Conservation (phyloP, 2,797 vertebrate genomes). For the Thripadectes ignobilis region DNA sequence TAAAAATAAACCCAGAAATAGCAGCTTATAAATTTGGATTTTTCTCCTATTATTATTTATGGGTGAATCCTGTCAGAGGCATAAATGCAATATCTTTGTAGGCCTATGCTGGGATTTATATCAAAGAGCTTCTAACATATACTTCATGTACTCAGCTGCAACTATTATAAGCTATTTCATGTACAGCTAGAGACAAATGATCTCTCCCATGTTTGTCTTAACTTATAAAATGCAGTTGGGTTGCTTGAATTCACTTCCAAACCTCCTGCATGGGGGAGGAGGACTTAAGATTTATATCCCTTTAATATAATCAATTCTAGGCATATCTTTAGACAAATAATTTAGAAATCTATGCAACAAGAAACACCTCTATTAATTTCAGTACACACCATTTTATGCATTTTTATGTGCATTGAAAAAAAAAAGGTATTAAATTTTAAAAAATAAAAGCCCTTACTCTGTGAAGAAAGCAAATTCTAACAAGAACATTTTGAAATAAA, state of each 20-base stretch:
- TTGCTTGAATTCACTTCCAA: constrained; percentile 72
- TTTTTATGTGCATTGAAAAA: constrained; percentile 62
- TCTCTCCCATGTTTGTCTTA: constrained; percentile 75
- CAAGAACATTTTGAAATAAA: constrained; percentile 77
- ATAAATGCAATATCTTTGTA: constrained; percentile 74
- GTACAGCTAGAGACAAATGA: constrained; percentile 77
- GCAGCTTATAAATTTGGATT: constrained; percentile 76
- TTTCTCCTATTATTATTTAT: constrained; percentile 77
- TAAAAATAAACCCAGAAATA: constrained; percentile 78
- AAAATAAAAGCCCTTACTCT: constrained; percentile 46
- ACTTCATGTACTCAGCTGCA: constrained; percentile 77
- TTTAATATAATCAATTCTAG: constrained; percentile 76
- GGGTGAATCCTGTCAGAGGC: constrained; percentile 73
- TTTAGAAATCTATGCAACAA: constrained; percentile 70
- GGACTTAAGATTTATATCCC: constrained; percentile 65
- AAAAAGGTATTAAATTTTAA: not conserved
- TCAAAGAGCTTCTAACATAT: constrained; percentile 71
- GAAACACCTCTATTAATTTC: constrained; percentile 75
- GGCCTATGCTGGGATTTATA: constrained; percentile 73
- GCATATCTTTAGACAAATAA: constrained; percentile 77
- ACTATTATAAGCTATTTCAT: constrained; percentile 76
- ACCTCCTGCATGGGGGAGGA: constrained; percentile 23
- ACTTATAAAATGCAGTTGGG: constrained; percentile 74
- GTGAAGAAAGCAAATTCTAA: constrained; percentile 69
- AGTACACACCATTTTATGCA: constrained; percentile 49